Conservation (phyloP, 1,140 invertebrate genomes). For the Pogonus chalceus region DNA sequence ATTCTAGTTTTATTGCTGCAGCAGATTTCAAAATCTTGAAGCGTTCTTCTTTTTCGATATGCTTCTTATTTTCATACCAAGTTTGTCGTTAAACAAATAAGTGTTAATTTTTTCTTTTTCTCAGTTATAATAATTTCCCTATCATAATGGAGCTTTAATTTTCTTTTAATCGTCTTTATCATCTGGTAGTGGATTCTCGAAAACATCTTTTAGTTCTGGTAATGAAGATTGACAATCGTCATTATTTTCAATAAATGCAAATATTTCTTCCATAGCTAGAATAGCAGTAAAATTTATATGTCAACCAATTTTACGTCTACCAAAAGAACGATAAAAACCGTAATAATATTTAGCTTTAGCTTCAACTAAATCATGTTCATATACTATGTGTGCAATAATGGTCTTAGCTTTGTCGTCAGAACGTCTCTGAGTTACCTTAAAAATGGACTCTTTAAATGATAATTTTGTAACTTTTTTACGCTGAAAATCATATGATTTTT, state of each 20-base stretch:
- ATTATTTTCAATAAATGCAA: slow-evolving; percentile 13
- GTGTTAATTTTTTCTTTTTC: slow-evolving; percentile 2
- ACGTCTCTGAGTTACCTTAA: slow-evolving; percentile 23
- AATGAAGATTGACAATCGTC: slow-evolving; percentile 11
- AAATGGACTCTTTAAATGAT: slow-evolving; percentile 23
- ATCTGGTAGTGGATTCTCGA: slow-evolving; percentile 8
- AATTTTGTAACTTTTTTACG: slow-evolving; percentile 25
- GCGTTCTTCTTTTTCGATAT: no score
- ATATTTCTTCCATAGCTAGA: slow-evolving; percentile 16
- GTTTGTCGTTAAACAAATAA: no score
- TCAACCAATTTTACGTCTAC: slow-evolving; percentile 29
- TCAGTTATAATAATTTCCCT: slow-evolving; percentile 11
- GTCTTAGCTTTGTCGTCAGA: slow-evolving; percentile 25
- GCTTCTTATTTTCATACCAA: no score
- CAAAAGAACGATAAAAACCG: slow-evolving; percentile 23
- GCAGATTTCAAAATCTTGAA: background rate
- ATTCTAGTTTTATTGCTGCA: background rate
- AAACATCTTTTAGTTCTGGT: slow-evolving; percentile 10
- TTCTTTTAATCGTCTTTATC: slow-evolving; percentile 12
- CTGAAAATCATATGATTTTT: slow-evolving; percentile 13
- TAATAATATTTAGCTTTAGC: slow-evolving; percentile 29
- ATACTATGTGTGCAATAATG: slow-evolving; percentile 23
- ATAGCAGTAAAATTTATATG: slow-evolving; percentile 22
- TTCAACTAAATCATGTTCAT: slow-evolving; percentile 30
- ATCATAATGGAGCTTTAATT: slow-evolving; percentile 9